Conservation (phyloP, 2,113 vertebrate genomes). For the Cricetomys ansorgei region DNA sequence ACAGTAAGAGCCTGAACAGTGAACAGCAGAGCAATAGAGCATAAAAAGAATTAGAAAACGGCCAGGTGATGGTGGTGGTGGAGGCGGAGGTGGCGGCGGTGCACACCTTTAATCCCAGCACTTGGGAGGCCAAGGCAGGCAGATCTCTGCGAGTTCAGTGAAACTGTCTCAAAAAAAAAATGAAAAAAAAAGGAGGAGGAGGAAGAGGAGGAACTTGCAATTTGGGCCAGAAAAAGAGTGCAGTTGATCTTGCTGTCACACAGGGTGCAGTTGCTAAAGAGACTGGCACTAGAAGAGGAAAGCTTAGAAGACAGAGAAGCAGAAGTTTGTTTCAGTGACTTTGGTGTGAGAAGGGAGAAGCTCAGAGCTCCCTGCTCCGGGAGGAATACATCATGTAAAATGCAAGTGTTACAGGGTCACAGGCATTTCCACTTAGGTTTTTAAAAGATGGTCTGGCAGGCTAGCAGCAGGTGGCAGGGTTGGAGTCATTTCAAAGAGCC, state of each 20-base stretch:
- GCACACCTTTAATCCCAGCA: too few species aligned
- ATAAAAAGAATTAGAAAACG: not conserved
- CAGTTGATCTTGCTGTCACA: not conserved
- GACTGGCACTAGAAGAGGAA: not conserved
- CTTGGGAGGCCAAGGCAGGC: too few species aligned
- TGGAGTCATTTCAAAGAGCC: not conserved
- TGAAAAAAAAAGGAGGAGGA: too few species aligned
- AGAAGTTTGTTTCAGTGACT: not conserved
- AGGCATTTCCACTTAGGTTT: not conserved
- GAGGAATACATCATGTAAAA: not conserved
- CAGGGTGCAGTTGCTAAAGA: not conserved
- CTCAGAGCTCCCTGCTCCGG: not conserved
- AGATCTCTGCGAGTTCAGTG: too few species aligned
- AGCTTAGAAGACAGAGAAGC: not conserved
- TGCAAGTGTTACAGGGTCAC: too few species aligned
- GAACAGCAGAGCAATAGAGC: too few species aligned
- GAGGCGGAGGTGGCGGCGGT: too few species aligned
- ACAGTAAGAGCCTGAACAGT: not conserved
- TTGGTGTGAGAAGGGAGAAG: not conserved
- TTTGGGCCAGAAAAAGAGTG: not conserved
- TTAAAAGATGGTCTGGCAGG: not conserved
- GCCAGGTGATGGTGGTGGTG: too few species aligned
- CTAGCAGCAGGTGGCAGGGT: not conserved
- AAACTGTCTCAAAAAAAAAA: too few species aligned
- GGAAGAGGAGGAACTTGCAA: too few species aligned